Evolutionary conservation across 2,113 vertebrate species (phyloP).

Genomic region (Mixornis gularis): DNA sequence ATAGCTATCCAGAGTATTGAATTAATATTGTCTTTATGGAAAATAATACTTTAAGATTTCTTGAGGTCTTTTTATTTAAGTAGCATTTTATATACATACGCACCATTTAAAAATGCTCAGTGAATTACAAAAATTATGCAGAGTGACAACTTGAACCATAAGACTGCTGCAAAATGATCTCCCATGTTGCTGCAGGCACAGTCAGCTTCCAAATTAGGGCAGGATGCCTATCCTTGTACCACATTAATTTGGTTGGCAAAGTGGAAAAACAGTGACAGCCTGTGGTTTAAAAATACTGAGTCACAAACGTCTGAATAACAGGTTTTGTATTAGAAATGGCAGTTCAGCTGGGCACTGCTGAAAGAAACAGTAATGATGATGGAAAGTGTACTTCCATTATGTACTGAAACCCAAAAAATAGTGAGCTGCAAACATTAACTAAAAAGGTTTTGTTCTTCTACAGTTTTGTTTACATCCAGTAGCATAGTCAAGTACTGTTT

Average conservation of each 20-base stretch:
- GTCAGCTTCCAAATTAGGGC: conserved; percentile 5
- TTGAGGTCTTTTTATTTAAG: background rate
- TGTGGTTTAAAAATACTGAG: conserved; percentile 1
- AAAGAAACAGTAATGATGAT: background rate
- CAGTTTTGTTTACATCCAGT: background rate
- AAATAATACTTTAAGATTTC: background rate
- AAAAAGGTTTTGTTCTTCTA: background rate
- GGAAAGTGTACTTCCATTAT: background rate
- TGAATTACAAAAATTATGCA: background rate
- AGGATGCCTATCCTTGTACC: conserved; percentile 14
- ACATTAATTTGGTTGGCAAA: conserved; percentile 27
- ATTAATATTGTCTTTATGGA: background rate
- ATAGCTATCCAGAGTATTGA: background rate
- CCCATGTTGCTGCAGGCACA: conserved; percentile 3
- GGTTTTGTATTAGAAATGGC: background rate
- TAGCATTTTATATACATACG: background rate
- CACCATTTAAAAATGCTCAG: background rate
- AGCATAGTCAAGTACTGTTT: background rate
- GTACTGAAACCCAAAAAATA: background rate
- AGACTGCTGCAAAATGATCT: conserved; percentile 7
- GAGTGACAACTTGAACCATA: background rate
- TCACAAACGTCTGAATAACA: conserved; percentile 5
- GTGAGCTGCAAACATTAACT: background rate
- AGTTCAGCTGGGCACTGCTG: background rate
- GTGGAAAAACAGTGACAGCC: conserved; percentile 3